Percentiles rank a stretch among this genome's conserved stretches.
Conservation (phyloP, 2,797 vertebrate genomes). For the Dendrocincla tyrannina region DNA sequence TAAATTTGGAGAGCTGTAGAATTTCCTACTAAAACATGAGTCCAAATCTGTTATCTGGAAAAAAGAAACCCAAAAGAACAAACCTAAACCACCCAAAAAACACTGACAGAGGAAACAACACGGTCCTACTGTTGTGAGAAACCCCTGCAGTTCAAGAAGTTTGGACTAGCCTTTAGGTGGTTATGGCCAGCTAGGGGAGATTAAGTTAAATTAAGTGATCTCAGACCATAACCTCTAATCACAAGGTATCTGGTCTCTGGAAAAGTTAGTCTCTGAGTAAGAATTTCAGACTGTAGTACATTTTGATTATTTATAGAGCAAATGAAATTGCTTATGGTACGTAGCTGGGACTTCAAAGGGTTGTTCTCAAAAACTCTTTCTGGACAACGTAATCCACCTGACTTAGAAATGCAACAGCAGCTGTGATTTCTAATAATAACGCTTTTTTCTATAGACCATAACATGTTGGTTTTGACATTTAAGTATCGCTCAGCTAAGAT, state of each 20-base stretch:
- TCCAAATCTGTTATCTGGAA: background rate
- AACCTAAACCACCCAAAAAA: background rate
- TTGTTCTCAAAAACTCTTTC: slow-evolving; percentile 1
- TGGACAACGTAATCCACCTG: background rate
- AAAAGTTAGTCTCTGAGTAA: background rate
- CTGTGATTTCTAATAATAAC: slow-evolving; percentile 44
- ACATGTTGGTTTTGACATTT: slow-evolving; percentile 13
- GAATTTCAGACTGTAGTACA: background rate
- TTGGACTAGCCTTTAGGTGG: background rate
- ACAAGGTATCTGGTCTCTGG: background rate
- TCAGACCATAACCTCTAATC: background rate
- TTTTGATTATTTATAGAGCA: background rate
- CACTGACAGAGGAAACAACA: background rate
- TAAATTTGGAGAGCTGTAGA: background rate
- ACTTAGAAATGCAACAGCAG: slow-evolving; percentile 13
- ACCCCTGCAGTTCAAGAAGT: background rate
- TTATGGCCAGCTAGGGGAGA: background rate
- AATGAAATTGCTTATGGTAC: background rate
- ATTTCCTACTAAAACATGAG: background rate
- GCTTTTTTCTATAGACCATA: background rate
- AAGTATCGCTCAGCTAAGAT: background rate
- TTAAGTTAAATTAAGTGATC: background rate
- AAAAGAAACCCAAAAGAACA: background rate
- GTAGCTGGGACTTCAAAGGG: background rate
- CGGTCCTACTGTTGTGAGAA: background rate